Evolutionary conservation across 2,888 invertebrate species (phyloP).

Genomic region (Tenthredo mesomela): DNA sequence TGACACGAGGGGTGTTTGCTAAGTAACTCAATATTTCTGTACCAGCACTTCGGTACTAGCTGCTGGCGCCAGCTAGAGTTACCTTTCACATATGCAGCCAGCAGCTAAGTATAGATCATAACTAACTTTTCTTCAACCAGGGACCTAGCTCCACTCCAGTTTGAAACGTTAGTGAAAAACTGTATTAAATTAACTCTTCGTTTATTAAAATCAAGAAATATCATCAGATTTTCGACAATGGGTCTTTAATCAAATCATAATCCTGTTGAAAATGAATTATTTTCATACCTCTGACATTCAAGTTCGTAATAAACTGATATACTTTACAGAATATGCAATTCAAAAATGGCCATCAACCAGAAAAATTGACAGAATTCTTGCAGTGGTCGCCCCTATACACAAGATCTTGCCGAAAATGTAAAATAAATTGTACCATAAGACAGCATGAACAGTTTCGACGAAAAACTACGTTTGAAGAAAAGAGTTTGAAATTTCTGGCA

Average conservation of each 20-base stretch:
- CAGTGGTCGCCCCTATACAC: not conserved
- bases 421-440: not conserved
- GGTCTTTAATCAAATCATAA: not conserved
- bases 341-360: no score
- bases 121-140: slow-evolving; percentile 54
- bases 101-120: slow-evolving; percentile 67
- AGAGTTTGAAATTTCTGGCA: not conserved
- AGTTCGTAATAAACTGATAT: no score
- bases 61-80: slow-evolving; percentile 73
- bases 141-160: not conserved
- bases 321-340: no score
- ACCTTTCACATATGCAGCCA: slow-evolving; percentile 67
- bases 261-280: not conserved
- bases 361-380: no score
- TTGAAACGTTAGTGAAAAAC: not conserved
- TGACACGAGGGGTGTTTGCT: slow-evolving; percentile 73
- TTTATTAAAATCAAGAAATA: not conserved
- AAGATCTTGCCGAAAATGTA: not conserved
- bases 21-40: slow-evolving; percentile 76
- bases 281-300: not conserved
- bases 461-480: not conserved
- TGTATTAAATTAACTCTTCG: not conserved
- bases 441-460: not conserved
- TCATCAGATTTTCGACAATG: not conserved
- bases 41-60: slow-evolving; percentile 62